Evolutionary conservation across 2,113 vertebrate genomes (phyloP).

Genomic region (Macaca nemestrina): DNA sequence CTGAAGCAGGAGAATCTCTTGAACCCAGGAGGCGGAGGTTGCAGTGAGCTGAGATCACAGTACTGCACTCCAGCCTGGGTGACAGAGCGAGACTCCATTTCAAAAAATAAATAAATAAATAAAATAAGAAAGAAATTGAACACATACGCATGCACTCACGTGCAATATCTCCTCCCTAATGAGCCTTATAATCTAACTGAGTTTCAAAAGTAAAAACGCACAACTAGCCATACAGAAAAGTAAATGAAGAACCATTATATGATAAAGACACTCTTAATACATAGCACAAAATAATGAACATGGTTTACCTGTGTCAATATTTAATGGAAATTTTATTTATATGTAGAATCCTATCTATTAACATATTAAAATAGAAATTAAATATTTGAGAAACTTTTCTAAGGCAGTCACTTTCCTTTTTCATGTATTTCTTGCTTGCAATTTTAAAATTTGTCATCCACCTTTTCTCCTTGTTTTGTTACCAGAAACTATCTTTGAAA

Average conservation of each 20-base stretch:
- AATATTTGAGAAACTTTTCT: conserved; percentile 4
- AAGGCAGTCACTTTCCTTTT: background rate
- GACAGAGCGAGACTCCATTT: too few species aligned
- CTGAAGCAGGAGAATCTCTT: too few species aligned
- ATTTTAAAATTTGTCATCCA: background rate
- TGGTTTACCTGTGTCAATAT: background rate
- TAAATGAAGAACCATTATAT: background rate
- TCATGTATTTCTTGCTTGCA: conserved; percentile 21
- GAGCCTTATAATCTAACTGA: background rate
- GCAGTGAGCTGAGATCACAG: too few species aligned
- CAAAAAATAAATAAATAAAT: too few species aligned
- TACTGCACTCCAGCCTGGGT: too few species aligned
- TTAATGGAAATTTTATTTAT: conserved; percentile 41
- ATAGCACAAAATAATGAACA: conserved; percentile 12
- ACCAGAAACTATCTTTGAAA: background rate
- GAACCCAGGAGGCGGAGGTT: too few species aligned
- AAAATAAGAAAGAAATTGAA: background rate
- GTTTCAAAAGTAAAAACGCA: background rate
- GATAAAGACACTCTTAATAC: background rate
- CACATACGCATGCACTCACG: background rate
- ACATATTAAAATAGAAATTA: background rate
- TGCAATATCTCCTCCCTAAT: background rate
- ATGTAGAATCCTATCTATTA: background rate
- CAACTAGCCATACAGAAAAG: background rate
- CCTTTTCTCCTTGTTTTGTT: background rate